Base-by-base conservation (phyloP, 2,888 invertebrate genomes). In the Apotomis capreana region DNA sequence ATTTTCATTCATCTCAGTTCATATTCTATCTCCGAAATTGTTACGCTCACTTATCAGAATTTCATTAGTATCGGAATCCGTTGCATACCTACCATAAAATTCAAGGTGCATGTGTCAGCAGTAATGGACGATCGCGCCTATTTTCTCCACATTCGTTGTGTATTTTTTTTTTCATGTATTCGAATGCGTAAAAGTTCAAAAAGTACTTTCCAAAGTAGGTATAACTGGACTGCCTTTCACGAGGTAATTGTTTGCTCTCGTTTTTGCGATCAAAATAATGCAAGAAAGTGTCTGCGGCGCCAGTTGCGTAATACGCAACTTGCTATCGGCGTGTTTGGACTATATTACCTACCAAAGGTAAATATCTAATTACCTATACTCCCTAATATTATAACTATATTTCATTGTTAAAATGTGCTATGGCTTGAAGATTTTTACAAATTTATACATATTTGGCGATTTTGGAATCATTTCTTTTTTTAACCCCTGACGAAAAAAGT, bases 151-250 rank as follows among this genome's bases (percentile, higher is more conserved):
- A 72, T 58, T 46, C 40, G 61, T 55, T 52, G 67, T 68, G 64
- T 65, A 69, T 61, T 15, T 54, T 36, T 15, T 51, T 55, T 55
- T 49, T 60, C 60, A 46, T 46, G 9, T 60, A 4, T 64, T 36
- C 70, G 76, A 87, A 87, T 87, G 86, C 78, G 83, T 87, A 88
- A 61, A 70, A 90, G 87, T 86, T 88, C 86, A 86, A 79, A 78
- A 83, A 83, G 81, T 80, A 86, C 90, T 91, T 91, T 91, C 90
- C 88, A 89, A 89, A 88, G 81, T n/a, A n/a, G n/a, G n/a, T 83
- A 82, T 85, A 84, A 87, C 85, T 85, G 78, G 78, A 77, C 75
- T 77, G 85, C 87, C 90, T 91, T 91, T 91, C 91, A 88, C 90
- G 79, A 78, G 74, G 86, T 87, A 88, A 88, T 89, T 87, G 87